Evolutionary conservation across 2,113 vertebrate genomes (phyloP), one percentile per base, ranked within the genome.

Genomic region (Lepus americanus): DNA sequence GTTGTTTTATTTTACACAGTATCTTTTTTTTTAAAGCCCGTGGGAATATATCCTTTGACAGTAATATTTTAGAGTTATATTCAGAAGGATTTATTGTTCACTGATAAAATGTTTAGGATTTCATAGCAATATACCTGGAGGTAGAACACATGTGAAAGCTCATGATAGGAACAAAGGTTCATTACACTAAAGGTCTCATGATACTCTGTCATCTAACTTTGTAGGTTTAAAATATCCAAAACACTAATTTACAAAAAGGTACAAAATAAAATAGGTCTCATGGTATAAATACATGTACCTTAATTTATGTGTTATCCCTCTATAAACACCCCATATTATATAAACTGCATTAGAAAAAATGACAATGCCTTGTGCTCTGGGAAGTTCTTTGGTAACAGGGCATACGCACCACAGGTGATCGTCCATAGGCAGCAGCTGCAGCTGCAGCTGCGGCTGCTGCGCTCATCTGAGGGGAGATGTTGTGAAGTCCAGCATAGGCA

Each of bases 391-490:
- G 14, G 6, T 31, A 61, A 36, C 31, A 55, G 27, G 7, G 33
- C 61, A 10, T 64, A 70, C 64, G 96, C 99, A 99, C 99, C 98
- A 99, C 99, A 4, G 98, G 98, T 59, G 99, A 99, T 83, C 99
- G 97, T 13, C 99, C 99, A 0, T 99, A 99, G 86, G 99, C 99
- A 1, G 99, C 99, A 0, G 99, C 99, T 0, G 98, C 98, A 0
- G 98, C 98, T 0, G 99, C 99, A 0, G 99, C 99, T 0, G 99
- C 99, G 0, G 99, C 99, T 0, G 98, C 98, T 0, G 98, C 98
- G 3, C 98, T 99, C 98, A 99, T 99, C 80, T 99, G 99, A 0
- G 99, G 99, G 49, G 99, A 99, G 96, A 99, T 99, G 86, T 99
- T 99, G 96, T 99, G 99, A 0, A 99, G 98, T 55, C 99, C 98